Percentiles rank a stretch among this genome's conserved stretches.
Evolutionary conservation across 2,797 vertebrate genomes (phyloP).

Genomic region (Danio aesculapii): DNA sequence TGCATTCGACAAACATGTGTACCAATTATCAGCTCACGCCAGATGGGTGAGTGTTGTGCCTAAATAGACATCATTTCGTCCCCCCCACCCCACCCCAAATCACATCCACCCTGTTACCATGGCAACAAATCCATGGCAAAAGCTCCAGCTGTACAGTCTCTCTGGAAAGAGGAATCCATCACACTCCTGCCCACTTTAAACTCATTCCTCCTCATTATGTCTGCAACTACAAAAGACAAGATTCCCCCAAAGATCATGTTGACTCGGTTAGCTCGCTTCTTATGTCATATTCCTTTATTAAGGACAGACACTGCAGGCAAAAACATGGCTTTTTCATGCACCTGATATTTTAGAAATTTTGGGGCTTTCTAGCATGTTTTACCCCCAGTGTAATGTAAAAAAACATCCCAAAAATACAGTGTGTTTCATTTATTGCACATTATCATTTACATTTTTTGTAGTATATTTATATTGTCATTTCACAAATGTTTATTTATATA

Average conservation of each 20-base stretch:
- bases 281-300: not conserved
- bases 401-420: too few relatives aligned
- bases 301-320: too few relatives aligned
- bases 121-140: conserved; percentile 55
- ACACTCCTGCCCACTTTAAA: conserved; percentile 27
- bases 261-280: conserved; percentile 9
- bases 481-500: too few relatives aligned
- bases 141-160: conserved; percentile 51
- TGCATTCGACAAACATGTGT: conserved; percentile 55
- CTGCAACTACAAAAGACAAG: conserved; percentile 31
- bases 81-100: conserved; percentile 3
- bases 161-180: conserved; percentile 5
- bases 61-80: conserved; percentile 26
- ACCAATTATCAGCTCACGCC: conserved; percentile 56
- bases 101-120: conserved; percentile 51
- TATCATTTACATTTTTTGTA: too few relatives aligned
- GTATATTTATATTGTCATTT: too few relatives aligned
- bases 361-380: too few relatives aligned
- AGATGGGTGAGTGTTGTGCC: conserved; percentile 43
- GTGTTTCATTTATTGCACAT: too few relatives aligned
- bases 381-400: too few relatives aligned
- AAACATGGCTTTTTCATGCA: too few relatives aligned
- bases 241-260: conserved; percentile 26
- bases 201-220: conserved; percentile 32
- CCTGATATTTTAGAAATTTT: too few relatives aligned